Conservation (phyloP, 2,888 invertebrate genomes). For the Zeuzera pyrina region DNA sequence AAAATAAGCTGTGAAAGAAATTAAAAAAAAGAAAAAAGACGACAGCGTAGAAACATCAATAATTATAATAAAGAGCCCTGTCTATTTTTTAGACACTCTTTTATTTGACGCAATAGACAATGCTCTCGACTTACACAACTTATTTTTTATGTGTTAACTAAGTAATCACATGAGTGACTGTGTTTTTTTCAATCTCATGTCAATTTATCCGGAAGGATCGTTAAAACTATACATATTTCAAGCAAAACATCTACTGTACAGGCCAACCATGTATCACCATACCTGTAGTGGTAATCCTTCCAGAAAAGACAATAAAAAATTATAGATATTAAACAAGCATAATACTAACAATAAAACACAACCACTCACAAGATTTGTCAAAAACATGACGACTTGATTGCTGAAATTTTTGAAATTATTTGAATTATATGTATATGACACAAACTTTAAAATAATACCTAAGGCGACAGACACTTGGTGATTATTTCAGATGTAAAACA, state of each 20-base stretch:
- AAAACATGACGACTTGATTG: slow-evolving; percentile 31
- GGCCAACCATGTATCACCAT: slow-evolving; percentile 50
- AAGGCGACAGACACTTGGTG: too few species aligned
- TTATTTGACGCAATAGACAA: neutral
- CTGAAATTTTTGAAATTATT: slow-evolving; percentile 12
- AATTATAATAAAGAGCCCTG: slow-evolving; percentile 18
- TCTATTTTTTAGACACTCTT: slow-evolving; percentile 10
- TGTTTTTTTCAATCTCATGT: slow-evolving; percentile 25
- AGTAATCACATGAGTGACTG: slow-evolving; percentile 26
- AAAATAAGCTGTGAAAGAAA: slow-evolving; percentile 31
- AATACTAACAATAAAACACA: slow-evolving; percentile 28
- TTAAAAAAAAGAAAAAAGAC: slow-evolving; percentile 25
- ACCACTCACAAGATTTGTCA: slow-evolving; percentile 27
- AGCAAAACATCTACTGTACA: slow-evolving; percentile 65
- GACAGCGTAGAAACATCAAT: slow-evolving; percentile 24
- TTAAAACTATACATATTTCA: slow-evolving; percentile 52
- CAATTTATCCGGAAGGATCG: too few species aligned
- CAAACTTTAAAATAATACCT: too few species aligned
- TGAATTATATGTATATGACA: slow-evolving; percentile 17
- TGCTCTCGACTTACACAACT: slow-evolving; percentile 45
- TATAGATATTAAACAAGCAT: neutral
- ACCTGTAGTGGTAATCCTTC: slow-evolving; percentile 27
- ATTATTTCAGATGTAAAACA: too few species aligned
- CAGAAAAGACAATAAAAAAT: slow-evolving; percentile 15
- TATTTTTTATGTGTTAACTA: slow-evolving; percentile 63